A percentile compares a stretch with the other conserved stretches of the same genome.
Conservation (phyloP, 2,888 invertebrate species). For the Aleiodes leptofemur region DNA sequence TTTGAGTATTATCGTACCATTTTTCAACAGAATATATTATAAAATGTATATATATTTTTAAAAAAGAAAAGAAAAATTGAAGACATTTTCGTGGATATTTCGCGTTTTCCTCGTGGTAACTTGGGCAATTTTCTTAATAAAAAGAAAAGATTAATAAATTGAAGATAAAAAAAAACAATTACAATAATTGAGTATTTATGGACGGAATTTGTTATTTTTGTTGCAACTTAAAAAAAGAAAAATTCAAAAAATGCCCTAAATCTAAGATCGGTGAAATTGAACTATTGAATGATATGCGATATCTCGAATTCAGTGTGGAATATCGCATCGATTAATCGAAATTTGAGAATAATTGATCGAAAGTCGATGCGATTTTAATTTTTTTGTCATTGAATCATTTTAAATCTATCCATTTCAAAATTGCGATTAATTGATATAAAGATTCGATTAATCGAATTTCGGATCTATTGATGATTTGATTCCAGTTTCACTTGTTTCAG, state of each 20-base stretch:
- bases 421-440: no score
- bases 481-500: no score
- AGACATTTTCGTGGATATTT: slow-evolving; percentile 16
- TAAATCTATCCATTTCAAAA: no score
- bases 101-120: slow-evolving; percentile 47
- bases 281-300: no score
- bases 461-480: no score
- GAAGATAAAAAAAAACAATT: neutral
- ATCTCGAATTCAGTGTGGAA: no score
- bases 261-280: no score
- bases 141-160: neutral
- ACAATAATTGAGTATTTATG: slow-evolving; percentile 20
- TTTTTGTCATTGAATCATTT: no score
- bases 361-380: no score
- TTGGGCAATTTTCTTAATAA: slow-evolving; percentile 31
- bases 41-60: slow-evolving; percentile 3
- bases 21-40: slow-evolving; percentile 37
- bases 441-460: no score
- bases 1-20: slow-evolving; percentile 32
- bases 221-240: neutral
- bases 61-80: slow-evolving; percentile 4
- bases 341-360: no score
- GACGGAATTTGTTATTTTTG: slow-evolving; percentile 10
- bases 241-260: neutral
- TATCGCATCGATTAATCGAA: no score